Evolutionary conservation across 2,797 vertebrate species (phyloP).

Genomic region (Arnoldichthys spilopterus): DNA sequence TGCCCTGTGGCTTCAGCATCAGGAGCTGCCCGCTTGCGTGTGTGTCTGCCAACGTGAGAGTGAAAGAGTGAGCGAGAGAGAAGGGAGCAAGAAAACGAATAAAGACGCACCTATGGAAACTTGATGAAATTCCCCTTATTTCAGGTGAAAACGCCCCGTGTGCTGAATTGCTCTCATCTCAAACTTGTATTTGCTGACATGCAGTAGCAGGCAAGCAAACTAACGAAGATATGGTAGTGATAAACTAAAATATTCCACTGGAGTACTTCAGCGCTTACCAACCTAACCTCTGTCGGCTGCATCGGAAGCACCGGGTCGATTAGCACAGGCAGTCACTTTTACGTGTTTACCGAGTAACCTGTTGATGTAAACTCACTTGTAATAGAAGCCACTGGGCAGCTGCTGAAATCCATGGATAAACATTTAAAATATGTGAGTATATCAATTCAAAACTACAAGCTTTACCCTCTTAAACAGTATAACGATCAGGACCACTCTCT

Average conservation of each 20-base stretch:
- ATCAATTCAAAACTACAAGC: too few species aligned
- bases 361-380: neutral
- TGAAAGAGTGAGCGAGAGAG: constrained; percentile 57
- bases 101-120: constrained; percentile 31
- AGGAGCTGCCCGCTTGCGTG: constrained; percentile 61
- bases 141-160: constrained; percentile 66
- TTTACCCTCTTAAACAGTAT: too few species aligned
- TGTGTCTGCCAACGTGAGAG: constrained; percentile 63
- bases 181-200: too few species aligned
- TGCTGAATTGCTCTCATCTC: neutral
- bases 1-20: constrained; percentile 75
- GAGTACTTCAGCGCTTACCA: neutral
- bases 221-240: neutral
- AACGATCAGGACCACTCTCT: too few species aligned
- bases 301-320: neutral
- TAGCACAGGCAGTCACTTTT: neutral
- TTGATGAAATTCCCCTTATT: constrained; percentile 47
- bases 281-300: neutral
- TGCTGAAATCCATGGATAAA: neutral
- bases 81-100: constrained; percentile 3
- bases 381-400: neutral
- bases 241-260: neutral
- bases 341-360: neutral
- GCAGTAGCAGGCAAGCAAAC: neutral
- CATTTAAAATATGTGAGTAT: too few species aligned